Evolutionary conservation across 2,797 vertebrate species (phyloP).

Genomic region (Coracias cyanogaster): DNA sequence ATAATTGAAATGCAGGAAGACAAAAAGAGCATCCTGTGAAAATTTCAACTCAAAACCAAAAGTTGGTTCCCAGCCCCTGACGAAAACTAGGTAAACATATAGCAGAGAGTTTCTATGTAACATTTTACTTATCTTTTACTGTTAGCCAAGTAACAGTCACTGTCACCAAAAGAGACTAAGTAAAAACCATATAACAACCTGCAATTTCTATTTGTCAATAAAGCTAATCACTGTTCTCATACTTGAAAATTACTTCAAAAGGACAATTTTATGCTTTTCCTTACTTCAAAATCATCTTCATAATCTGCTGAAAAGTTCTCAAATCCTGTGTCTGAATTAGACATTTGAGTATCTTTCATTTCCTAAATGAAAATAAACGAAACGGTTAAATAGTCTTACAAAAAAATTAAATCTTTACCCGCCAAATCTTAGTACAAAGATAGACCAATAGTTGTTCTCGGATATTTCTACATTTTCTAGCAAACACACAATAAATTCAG

Average conservation of each 20-base stretch:
- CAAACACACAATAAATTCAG: not conserved
- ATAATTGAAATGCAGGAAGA: not conserved
- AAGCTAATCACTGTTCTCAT: not conserved
- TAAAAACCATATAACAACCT: not conserved
- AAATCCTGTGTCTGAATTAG: constrained; percentile 58
- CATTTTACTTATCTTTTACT: not conserved
- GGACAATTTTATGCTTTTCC: not conserved
- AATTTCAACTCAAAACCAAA: not conserved
- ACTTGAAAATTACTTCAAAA: not conserved
- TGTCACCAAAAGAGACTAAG: not conserved
- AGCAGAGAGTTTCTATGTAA: not conserved
- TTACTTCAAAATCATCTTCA: constrained; percentile 96
- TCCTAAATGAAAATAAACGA: constrained; percentile 66
- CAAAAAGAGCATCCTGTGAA: not conserved
- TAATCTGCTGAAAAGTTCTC: constrained; percentile 76
- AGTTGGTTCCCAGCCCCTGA: not conserved
- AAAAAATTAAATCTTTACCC: not conserved
- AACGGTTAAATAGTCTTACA: not conserved
- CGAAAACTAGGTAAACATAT: not conserved
- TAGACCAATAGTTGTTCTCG: not conserved
- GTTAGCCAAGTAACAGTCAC: not conserved
- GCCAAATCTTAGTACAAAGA: not conserved
- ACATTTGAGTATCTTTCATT: constrained; percentile 53
- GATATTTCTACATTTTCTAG: not conserved
- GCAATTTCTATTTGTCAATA: not conserved